Conservation (phyloP, 1,140 invertebrate species). For the Lepidurus couesii region DNA sequence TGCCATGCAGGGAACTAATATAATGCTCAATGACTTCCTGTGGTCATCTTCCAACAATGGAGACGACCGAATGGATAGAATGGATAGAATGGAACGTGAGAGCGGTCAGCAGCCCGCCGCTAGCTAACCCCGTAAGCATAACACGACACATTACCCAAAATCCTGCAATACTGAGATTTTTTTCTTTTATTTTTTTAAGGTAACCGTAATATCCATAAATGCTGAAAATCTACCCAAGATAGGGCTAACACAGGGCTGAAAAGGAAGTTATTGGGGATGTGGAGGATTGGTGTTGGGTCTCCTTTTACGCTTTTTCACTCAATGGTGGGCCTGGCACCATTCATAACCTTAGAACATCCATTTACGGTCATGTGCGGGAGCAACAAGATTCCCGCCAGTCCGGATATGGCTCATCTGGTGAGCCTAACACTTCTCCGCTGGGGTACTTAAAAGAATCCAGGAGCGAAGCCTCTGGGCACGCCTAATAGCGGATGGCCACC, state of each 20-base stretch:
- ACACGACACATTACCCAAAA: neutral
- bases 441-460: neutral
- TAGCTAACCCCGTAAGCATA: neutral
- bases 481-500: neutral
- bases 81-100: slow-evolving; percentile 21
- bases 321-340: neutral
- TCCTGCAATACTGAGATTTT: neutral
- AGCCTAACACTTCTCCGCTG: slow-evolving; percentile 3
- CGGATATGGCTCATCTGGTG: neutral
- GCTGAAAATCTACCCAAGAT: neutral
- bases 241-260: neutral
- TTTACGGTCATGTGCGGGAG: neutral
- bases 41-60: slow-evolving; percentile 10
- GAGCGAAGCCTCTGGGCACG: neutral
- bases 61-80: neutral
- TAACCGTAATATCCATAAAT: too few relatives aligned
- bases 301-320: neutral
- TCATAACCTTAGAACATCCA: neutral
- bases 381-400: neutral
- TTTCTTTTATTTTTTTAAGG: too few relatives aligned
- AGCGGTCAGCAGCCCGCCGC: slow-evolving; percentile 12
- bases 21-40: slow-evolving; percentile 14
- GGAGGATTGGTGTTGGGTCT: neutral
- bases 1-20: neutral
- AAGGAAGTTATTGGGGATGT: too few relatives aligned